phyloP scores from a whole-genome alignment of 92 coral and sea anemone genomes.

The Phymanthus crucifer region DNA sequence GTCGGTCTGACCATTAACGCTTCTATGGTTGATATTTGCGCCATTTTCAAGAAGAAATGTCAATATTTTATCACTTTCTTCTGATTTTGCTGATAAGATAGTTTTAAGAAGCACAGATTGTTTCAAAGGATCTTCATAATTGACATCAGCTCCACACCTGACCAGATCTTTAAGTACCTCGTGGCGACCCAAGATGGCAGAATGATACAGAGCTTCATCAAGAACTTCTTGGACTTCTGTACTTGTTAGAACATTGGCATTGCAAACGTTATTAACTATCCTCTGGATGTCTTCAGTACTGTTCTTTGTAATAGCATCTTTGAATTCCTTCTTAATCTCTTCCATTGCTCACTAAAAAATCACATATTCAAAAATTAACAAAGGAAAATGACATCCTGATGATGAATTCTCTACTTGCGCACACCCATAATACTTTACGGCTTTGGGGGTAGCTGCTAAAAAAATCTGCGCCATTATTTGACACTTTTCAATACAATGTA shows the following conservation, averaged over 20 bases:
- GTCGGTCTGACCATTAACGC: slow-evolving; percentile 32
- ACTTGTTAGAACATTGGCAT: slow-evolving; percentile 13
- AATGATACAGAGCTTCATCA: slow-evolving; percentile 27
- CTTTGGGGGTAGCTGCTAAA: too few relatives aligned
- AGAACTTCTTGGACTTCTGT: slow-evolving; percentile 20
- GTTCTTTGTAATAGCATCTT: slow-evolving; percentile 30
- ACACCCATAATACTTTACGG: too few relatives aligned
- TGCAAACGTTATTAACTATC: slow-evolving; percentile 12
- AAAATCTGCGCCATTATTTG: too few relatives aligned
- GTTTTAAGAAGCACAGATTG: slow-evolving; percentile 32
- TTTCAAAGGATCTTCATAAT: slow-evolving; percentile 42
- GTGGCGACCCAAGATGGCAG: slow-evolving; percentile 22
- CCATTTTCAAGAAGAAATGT: slow-evolving; percentile 39
- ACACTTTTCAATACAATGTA: too few relatives aligned
- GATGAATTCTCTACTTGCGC: too few relatives aligned
- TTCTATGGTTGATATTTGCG: slow-evolving; percentile 24
- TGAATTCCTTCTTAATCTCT: neutral
- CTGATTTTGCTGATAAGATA: slow-evolving; percentile 13
- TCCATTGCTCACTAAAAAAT: slow-evolving; percentile 30
- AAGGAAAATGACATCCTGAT: too few relatives aligned
- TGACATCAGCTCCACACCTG: slow-evolving; percentile 38
- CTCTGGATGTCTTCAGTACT: slow-evolving; percentile 15
- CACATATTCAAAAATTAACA: too few relatives aligned
- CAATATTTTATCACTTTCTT: slow-evolving; percentile 30
- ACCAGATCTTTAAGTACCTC: slow-evolving; percentile 31